Conservation (phyloP, 1,140 invertebrate species). For the Lerema accius region DNA sequence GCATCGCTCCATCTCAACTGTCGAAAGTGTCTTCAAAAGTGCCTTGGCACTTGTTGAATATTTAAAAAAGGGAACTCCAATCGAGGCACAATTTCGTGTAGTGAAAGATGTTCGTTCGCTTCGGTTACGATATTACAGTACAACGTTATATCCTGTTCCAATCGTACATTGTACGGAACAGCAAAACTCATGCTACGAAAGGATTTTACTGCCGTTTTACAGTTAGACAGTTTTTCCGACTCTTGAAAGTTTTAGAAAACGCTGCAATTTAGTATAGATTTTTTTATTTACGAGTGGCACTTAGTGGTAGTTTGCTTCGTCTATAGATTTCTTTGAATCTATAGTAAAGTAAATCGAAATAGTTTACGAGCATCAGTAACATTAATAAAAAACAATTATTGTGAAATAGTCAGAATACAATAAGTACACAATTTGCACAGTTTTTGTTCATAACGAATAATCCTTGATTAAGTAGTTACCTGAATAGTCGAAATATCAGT, state of each 20-base stretch:
- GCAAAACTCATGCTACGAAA: constrained; percentile 14
- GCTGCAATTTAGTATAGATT: background rate
- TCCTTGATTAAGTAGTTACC: too few species aligned
- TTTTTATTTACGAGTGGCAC: constrained; percentile 10
- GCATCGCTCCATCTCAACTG: constrained; percentile 59
- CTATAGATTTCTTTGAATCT: too few species aligned
- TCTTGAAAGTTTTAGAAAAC: constrained; percentile 18
- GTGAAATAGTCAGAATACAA: too few species aligned
- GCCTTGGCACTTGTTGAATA: constrained; percentile 70
- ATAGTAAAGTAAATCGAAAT: too few species aligned
- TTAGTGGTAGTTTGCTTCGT: too few species aligned
- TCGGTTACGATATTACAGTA: constrained; percentile 21
- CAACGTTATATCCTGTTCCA: constrained; percentile 20
- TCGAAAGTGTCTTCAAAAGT: constrained; percentile 63
- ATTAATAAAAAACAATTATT: too few species aligned
- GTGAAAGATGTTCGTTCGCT: constrained; percentile 36
- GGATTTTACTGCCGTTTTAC: constrained; percentile 27
- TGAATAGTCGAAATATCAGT: too few species aligned
- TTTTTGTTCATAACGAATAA: too few species aligned
- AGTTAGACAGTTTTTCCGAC: background rate
- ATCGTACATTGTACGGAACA: constrained; percentile 16
- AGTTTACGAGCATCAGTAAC: too few species aligned
- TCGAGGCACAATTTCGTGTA: constrained; percentile 56
- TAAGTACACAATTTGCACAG: too few species aligned
- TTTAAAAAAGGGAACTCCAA: constrained; percentile 68